Evolutionary conservation across 1,140 invertebrate species (phyloP).

Genomic region (Eupristina koningsbergeri): DNA sequence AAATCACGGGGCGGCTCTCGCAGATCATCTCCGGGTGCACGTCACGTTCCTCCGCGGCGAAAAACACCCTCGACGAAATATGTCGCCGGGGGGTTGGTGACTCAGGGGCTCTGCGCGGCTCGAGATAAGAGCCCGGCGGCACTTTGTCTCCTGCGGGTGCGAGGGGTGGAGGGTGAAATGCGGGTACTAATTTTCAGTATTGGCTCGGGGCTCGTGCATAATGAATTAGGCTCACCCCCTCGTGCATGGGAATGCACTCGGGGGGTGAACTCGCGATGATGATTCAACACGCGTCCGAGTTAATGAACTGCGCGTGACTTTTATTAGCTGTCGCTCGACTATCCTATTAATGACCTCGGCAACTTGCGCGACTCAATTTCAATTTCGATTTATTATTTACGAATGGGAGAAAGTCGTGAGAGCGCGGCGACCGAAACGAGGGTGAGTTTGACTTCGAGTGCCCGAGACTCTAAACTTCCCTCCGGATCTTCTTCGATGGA

Average conservation of each 20-base stretch:
- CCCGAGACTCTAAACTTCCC: too few species aligned
- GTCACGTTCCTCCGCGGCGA: neutral
- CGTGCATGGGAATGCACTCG: neutral
- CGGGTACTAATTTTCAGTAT: conserved; percentile 46
- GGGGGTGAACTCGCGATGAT: neutral
- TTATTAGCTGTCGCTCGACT: conserved; percentile 9
- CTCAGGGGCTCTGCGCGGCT: neutral
- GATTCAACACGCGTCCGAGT: neutral
- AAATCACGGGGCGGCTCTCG: neutral
- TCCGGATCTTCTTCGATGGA: too few species aligned
- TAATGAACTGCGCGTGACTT: conserved; percentile 26
- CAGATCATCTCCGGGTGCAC: neutral
- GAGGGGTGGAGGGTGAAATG: conserved; percentile 1
- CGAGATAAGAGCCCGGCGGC: conserved; percentile 28
- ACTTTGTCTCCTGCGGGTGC: conserved; percentile 6
- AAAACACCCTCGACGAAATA: neutral
- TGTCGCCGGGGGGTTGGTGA: neutral
- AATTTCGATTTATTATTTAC: neutral
- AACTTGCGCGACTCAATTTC: neutral
- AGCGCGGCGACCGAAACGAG: neutral
- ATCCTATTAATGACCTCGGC: neutral
- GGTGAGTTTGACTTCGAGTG: too few species aligned
- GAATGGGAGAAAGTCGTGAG: too few species aligned
- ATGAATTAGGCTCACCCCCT: conserved; percentile 22
- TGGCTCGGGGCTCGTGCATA: conserved; percentile 26